These are phyloP conservation scores for Athene cunicularia DNA, from an alignment of 2,113 vertebrate genomes.

Conservation along the genomic window DNA sequence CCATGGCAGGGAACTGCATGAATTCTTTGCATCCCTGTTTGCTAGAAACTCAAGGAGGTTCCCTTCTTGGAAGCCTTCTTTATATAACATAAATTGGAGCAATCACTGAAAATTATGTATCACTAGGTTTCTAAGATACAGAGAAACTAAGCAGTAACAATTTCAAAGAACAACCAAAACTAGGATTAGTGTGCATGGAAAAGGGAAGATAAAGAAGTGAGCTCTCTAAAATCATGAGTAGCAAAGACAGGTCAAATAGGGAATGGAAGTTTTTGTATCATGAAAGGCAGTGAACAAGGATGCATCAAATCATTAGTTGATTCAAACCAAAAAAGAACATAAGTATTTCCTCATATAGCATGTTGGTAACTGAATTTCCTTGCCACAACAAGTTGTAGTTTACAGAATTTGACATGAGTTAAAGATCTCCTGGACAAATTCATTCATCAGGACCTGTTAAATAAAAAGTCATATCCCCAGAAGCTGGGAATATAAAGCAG, in stretches of 20 bases:
- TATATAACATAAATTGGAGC: not conserved
- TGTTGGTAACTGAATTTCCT: not conserved
- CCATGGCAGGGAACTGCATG: not conserved
- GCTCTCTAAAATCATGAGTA: not conserved
- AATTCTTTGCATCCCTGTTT: not conserved
- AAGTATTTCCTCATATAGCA: not conserved
- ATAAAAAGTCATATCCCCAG: not conserved
- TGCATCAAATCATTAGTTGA: not conserved
- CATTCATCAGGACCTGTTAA: not conserved
- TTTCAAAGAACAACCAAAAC: not conserved
- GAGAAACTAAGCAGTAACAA: not conserved
- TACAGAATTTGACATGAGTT: not conserved
- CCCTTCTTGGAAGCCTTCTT: not conserved
- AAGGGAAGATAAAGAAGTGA: not conserved
- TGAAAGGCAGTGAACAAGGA: not conserved
- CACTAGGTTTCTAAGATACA: not conserved
- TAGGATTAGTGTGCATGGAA: not conserved
- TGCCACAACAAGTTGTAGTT: not conserved
- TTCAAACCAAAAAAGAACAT: not conserved
- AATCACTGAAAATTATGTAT: not conserved
- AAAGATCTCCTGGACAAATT: not conserved
- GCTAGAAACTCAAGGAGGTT: not conserved
- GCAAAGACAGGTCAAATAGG: not conserved
- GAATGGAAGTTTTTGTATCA: not conserved
- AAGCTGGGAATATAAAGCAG: not conserved